Base-by-base conservation (phyloP, 2,797 vertebrate species). In the Emys orbicularis region DNA sequence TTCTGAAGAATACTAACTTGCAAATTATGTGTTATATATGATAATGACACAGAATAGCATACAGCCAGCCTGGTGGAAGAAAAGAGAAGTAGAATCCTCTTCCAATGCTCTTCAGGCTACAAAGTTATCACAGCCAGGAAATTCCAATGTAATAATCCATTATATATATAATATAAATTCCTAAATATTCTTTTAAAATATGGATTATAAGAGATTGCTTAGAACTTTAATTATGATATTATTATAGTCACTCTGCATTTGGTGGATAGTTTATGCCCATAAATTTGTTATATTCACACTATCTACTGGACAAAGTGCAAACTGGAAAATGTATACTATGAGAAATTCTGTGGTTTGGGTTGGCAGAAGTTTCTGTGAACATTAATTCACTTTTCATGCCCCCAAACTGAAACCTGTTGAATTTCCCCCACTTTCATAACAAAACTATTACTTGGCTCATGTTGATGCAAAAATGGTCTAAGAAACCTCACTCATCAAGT, bases 171-270 rank as follows among this genome's bases (percentile, higher is more conserved):
- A 47, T 44, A 44, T 44, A 44, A 86, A 86, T 90, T 91, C 52
- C 9, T 49, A 91, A 76, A 52, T n/a, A 95, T 88, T 81, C 89
- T 8, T 88, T 87, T 84, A 88, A 93, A 96, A 96, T 1, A 89
- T 12, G 83, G 19, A 92, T 85, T 93, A 27, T 89, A 89, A 89
- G 88, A 94, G 52, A 79, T 49, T 84, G 29, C 9, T 90, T 93
- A 92, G 85, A 91, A 13, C 52, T 84, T 90, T 53, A 50, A 44
- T 76, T 76, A 81, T 65, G 34, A n/a, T 1, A 18, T 72, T 83
- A 89, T 79, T 85, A 81, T 25, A 72, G 34, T 86, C 12, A n/a
- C 18, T 86, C 41, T n/a, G 18, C 16, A 65, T 9, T 34, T 65
- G 61, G 34, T n/a, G 16, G 34, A n/a, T n/a, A n/a, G 34, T 34